Base-by-base conservation (phyloP, 2,797 vertebrate genomes). In the Amniataba percoides region DNA sequence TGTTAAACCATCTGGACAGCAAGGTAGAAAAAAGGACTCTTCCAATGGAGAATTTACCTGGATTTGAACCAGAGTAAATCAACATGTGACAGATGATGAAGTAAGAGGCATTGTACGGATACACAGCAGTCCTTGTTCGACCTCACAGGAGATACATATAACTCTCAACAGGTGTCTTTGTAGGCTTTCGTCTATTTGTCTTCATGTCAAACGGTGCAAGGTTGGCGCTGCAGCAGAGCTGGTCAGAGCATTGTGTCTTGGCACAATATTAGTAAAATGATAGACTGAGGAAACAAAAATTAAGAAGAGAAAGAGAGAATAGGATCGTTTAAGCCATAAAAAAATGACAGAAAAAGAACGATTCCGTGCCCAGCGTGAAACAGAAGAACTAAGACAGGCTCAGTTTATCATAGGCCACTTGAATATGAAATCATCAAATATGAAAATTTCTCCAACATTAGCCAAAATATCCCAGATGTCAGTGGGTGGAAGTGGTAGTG, bases 61-160 rank as follows among this genome's bases (percentile, higher is more conserved):
- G 85, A 81, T 52, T 8, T 1, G n/a, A 55, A 69, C 76, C 76
- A 88, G 58, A 74, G 72, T 70, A 79, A 80, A 87, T 86, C 59
- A 78, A 71, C 49, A 19, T 59, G 55, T 73, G 75, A 85, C 64
- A 80, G 63, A 71, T 75, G 78, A 90, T 71, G 43, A 85, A 77
- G 74, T 77, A 69, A 74, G 72, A 81, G 70, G 53, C 45, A 39
- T 34, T 46, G 9, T 70, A 65, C 48, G 48, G 61, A 87, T 64
- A 75, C 81, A 84, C 57, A 67, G 57, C 58, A 74, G 79, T 77
- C 76, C 87, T 87, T 87, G 88, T 91, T 88, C 53, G n/a, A 78
- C 89, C 81, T 83, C 67, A 67, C 61, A 61, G 72, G 46, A 71
- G 71, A 86, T 65, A 23, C 63, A 70, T 49, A 53, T 80, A 85